Evolutionary conservation across 2,797 vertebrate genomes (phyloP), one percentile per base, ranked within the genome.

Genomic region (Amniataba percoides): DNA sequence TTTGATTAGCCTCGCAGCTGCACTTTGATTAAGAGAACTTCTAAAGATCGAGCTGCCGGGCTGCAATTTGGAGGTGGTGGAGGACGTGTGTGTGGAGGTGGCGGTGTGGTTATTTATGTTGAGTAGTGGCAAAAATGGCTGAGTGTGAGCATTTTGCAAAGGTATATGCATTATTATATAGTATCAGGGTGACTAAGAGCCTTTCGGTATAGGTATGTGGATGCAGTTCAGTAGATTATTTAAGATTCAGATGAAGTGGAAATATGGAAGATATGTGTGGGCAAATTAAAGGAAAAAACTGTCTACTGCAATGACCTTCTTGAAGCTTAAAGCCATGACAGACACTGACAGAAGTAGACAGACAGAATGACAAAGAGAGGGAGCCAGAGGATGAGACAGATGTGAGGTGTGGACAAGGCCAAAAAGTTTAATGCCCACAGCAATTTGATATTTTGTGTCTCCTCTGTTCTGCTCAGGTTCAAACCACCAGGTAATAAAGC

Each of bases 1-100:
- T 98, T 99, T 99, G 97, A 99, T 98, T 98, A 96, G 96, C 96
- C 95, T 96, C 95, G 94, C 94, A 85, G 94, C 95, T 95, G 93
- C 93, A 96, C 96, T 97, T 98, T 98, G 97, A 99, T 98, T 98
- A 96, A 95, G 94, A 96, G 95, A 97, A 98, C 95, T 97, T 98
- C 96, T 96, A 93, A 98, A 96, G 96, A 94, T 95, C 74, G 93
- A 82, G 40, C 92, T 84, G 85, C 68, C 57, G 88, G 90, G 93
- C 94, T 96, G 88, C 87, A 95, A 96, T 96, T 96, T 95, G 93
- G 85, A 91, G 93, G 94, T 95, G 95, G 77, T 75, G 64, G 87
- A 86, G 80, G 82, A 87, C 63, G 16, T 80, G 72, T 80, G 72
- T 85, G 89, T 79, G 74, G 80, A 86, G 74, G 71, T 89, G 74